Evolutionary conservation across 2,113 vertebrate genomes (phyloP), one percentile per base, ranked within the genome.

Genomic region (Patagioenas fasciata): DNA sequence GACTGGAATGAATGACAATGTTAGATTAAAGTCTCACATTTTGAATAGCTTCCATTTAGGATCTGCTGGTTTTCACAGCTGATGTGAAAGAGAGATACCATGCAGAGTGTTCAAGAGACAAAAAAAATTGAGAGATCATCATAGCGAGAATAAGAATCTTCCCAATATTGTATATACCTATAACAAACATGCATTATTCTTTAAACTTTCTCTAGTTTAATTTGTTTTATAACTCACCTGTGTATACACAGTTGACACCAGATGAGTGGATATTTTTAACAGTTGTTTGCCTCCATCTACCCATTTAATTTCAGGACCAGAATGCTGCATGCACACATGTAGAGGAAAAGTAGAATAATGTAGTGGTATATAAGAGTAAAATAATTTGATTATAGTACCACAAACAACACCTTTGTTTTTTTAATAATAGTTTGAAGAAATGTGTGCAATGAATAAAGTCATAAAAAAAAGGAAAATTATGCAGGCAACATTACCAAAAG

Each of bases 161-260:
- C 44, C 24, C 32, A 67, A 61, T 38, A 71, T 2, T 71, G 11
- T 50, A 61, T 28, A 66, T 8, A 36, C 15, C 25, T 20, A 34
- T 5, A 42, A 31, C 10, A 70, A 73, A 47, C 2, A 62, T 1
- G 62, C 0, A 21, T 42, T 15, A 57, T 53, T 67, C 18, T 24
- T 36, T 61, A 64, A 84, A 75, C 3, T 15, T 78, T 40, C 23
- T 29, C 19, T 38, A 34, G 56, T 65, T 50, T 28, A 16, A 38
- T 70, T 60, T 74, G 20, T 28, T 92, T 91, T 58, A n/a, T 69
- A 42, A 91, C 95, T 29, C 53, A 99, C 99, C 99, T 99, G 99
- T 72, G 99, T 99, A 96, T 99, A 99, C 44, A 99, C 98, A 14
- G 99, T 99, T 80, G 99, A 99, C 83, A 99, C 99, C 13, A 99